These are phyloP conservation scores for Tridacna gigas DNA, from an alignment of 2,888 invertebrate species.

Conservation along the genomic window DNA sequence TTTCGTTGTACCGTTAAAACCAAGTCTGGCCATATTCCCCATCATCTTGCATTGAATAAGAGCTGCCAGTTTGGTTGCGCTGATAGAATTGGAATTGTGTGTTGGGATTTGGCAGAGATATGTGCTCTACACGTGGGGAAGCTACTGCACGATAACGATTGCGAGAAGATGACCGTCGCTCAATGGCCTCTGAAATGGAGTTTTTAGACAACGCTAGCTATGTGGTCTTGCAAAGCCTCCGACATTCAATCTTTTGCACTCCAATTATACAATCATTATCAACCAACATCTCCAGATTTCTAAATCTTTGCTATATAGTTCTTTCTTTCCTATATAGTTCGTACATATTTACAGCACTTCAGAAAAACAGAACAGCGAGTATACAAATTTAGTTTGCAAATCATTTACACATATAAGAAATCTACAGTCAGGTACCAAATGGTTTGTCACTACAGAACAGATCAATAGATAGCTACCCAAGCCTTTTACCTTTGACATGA, in stretches of 20 bases:
- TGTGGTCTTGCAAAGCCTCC: background rate
- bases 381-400: no score
- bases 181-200: conserved; percentile 24
- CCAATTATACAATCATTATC: no score
- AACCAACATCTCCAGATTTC: no score
- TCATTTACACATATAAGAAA: no score
- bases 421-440: no score
- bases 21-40: conserved; percentile 23
- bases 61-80: conserved; percentile 7
- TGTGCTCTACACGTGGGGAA: conserved; percentile 18
- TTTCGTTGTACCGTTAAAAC: conserved; percentile 24
- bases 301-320: no score
- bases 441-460: no score
- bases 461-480: background rate
- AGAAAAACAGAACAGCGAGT: no score
- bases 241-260: no score
- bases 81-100: conserved; percentile 10
- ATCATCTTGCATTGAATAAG: conserved; percentile 3
- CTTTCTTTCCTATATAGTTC: no score
- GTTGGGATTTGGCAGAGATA: background rate
- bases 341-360: no score
- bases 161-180: conserved; percentile 16
- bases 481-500: background rate
- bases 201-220: background rate
- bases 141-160: background rate